Evolutionary conservation across 92 coral and sea anemone genomes (phyloP).

Genomic region (Phenganax marumi): DNA sequence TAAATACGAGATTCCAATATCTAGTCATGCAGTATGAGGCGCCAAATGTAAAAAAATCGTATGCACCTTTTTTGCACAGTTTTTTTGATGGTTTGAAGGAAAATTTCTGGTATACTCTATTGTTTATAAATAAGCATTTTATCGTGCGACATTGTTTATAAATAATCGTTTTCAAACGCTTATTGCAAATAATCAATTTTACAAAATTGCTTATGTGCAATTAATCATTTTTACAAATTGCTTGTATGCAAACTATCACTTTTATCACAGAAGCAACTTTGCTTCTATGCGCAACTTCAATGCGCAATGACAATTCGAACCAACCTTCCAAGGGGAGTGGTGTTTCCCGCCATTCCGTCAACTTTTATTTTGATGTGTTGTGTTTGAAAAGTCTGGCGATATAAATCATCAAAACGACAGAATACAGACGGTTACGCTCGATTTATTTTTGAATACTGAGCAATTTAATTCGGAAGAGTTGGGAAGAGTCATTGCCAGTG

Average conservation of each 20-base stretch:
- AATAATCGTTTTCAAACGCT: not conserved
- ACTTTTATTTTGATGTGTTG: not conserved
- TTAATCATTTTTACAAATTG: slow-evolving; percentile 1
- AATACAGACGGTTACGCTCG: not conserved
- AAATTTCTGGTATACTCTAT: not conserved
- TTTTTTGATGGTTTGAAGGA: not conserved
- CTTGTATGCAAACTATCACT: slow-evolving; percentile 4
- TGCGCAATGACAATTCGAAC: slow-evolving; percentile 9
- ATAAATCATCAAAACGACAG: not conserved
- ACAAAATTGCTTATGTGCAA: not conserved
- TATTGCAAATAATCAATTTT: slow-evolving; percentile 1
- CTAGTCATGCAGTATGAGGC: not conserved
- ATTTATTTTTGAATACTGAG: not conserved
- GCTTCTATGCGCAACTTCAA: slow-evolving; percentile 18
- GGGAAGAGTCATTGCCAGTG: slow-evolving; percentile 21
- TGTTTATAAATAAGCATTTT: not conserved
- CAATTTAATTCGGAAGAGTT: slow-evolving; percentile 11
- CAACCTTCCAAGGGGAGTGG: slow-evolving; percentile 15
- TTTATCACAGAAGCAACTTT: slow-evolving; percentile 5
- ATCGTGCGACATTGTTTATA: not conserved
- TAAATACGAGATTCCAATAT: too few relatives aligned
- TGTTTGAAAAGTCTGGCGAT: not conserved
- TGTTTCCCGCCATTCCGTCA: not conserved
- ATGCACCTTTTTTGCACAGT: not conserved
- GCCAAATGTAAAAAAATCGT: not conserved